phyloP scores from a whole-genome alignment of 2,888 invertebrate species.

The Invenusta paracnida region DNA sequence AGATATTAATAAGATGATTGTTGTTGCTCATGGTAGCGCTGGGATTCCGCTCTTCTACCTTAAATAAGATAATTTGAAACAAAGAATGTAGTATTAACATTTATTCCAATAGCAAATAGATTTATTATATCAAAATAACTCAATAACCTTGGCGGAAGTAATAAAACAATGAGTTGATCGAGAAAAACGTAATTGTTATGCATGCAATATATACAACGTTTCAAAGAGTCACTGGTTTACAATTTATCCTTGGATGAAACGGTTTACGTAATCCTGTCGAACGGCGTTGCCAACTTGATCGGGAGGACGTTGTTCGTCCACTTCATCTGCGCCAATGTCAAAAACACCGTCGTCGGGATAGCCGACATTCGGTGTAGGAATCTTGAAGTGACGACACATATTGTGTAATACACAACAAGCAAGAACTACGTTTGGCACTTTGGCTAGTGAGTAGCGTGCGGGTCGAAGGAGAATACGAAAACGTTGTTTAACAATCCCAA shows the following conservation, averaged over 20 bases:
- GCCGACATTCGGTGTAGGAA: neutral
- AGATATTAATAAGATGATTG: neutral
- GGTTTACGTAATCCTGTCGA: neutral
- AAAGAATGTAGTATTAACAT: neutral
- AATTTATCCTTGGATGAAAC: neutral
- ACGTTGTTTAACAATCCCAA: constrained; percentile 28
- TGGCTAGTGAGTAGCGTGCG: constrained; percentile 20
- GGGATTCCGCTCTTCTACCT: neutral
- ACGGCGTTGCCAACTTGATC: neutral
- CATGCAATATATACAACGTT: neutral
- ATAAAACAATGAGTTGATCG: neutral
- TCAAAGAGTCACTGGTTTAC: neutral
- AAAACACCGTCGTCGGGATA: neutral
- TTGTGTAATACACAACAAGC: constrained; percentile 31
- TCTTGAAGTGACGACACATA: constrained; percentile 7
- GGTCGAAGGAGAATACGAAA: constrained; percentile 18
- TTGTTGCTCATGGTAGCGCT: neutral
- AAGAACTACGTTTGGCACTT: constrained; percentile 14
- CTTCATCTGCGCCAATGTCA: neutral
- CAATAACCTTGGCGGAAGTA: neutral
- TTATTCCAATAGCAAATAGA: neutral
- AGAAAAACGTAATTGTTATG: neutral
- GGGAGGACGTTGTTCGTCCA: neutral
- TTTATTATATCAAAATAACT: neutral
- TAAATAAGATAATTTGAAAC: neutral